These are phyloP conservation scores for Hypocryptadius cinnamomeus DNA, from an alignment of 2,113 vertebrate species.

Conservation along the genomic window DNA sequence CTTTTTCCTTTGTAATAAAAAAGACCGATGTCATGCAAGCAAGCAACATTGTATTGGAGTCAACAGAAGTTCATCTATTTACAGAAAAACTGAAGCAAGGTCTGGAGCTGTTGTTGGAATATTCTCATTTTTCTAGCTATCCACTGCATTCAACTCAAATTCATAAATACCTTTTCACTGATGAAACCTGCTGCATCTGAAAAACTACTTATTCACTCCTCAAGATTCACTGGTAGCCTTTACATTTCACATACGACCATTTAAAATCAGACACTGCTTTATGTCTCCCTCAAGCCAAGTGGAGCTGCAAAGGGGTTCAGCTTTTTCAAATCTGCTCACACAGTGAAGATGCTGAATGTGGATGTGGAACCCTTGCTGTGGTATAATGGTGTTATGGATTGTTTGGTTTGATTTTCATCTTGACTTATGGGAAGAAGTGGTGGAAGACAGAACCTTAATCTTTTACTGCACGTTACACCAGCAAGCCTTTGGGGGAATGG, in stretches of 20 bases:
- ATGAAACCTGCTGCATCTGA: neutral
- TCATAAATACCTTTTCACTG: neutral
- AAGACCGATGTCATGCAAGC: neutral
- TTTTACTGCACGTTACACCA: neutral
- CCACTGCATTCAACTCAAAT: neutral
- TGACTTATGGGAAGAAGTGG: neutral
- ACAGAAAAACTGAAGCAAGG: neutral
- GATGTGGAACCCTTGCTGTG: neutral
- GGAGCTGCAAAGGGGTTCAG: neutral
- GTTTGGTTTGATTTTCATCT: neutral
- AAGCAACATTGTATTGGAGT: neutral
- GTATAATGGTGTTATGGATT: neutral
- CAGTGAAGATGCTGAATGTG: neutral
- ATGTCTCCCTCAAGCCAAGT: neutral
- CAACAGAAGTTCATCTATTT: slow-evolving; percentile 22
- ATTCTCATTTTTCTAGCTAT: neutral
- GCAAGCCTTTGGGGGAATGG: neutral
- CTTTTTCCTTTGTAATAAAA: neutral
- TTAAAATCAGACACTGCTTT: neutral
- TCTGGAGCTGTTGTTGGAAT: neutral
- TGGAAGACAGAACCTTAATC: neutral
- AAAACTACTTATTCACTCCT: neutral
- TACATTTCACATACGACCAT: neutral
- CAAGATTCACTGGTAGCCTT: neutral
- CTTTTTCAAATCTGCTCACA: neutral